These are phyloP conservation scores for Phrynocephalus guinanensis DNA, from an alignment of 2,797 vertebrate species.

Conservation along the genomic window DNA sequence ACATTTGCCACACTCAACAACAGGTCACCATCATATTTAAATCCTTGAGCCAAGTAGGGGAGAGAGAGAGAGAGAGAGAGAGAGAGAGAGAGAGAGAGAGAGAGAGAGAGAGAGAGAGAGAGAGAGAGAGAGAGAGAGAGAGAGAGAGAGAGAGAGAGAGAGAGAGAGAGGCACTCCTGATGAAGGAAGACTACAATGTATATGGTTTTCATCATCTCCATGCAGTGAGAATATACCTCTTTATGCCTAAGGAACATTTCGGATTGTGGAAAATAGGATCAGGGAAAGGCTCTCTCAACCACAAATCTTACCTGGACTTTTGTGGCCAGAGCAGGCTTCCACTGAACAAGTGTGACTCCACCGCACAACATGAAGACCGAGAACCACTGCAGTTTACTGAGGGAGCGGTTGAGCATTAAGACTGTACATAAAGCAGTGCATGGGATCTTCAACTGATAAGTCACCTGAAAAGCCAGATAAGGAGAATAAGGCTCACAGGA, in stretches of 20 bases:
- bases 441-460: constrained; percentile 97
- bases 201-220: not conserved
- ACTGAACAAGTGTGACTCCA: constrained; percentile 94
- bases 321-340: constrained; percentile 89
- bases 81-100: no score
- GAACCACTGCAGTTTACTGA: constrained; percentile 94
- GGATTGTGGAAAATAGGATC: rapidly evolving
- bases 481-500: not conserved
- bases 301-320: constrained; percentile 87
- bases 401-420: constrained; percentile 91
- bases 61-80: no score
- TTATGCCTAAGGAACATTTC: not conserved
- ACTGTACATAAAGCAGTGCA: constrained; percentile 96
- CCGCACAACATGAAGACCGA: constrained; percentile 93
- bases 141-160: no score
- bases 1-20: no score
- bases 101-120: no score
- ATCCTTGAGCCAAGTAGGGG: not conserved
- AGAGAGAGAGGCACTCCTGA: no score
- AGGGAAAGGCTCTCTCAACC: not conserved
- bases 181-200: no score
- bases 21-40: not conserved
- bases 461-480: constrained; percentile 83
- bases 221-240: not conserved
- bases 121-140: no score